Conservation (phyloP, 2,797 vertebrate species). For the Pseudochromis fuscus region DNA sequence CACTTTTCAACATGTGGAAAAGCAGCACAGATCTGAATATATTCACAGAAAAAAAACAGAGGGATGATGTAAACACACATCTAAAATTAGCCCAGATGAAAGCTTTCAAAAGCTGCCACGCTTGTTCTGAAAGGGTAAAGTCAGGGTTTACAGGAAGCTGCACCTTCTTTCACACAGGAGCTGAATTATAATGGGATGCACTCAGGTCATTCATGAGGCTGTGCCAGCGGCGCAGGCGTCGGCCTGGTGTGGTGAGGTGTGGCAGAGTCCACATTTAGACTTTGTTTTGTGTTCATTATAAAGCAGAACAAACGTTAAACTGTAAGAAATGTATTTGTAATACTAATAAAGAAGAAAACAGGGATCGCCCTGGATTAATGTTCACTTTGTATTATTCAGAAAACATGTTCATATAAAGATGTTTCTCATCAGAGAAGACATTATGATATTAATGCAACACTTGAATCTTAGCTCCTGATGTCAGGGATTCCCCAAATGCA, state of each 20-base stretch:
- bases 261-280: neutral
- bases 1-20: constrained; percentile 23
- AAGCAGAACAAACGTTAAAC: constrained; percentile 9
- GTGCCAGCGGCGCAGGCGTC: constrained; percentile 32
- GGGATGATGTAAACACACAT: neutral
- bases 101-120: constrained; percentile 2
- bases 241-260: neutral
- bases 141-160: neutral
- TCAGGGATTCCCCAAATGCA: neutral
- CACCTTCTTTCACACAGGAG: neutral
- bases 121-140: neutral
- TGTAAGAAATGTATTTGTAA: neutral
- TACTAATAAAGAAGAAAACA: neutral
- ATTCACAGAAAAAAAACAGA: neutral
- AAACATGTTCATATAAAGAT: neutral
- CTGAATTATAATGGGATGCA: constrained; percentile 1
- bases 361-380: neutral
- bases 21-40: neutral
- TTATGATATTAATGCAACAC: neutral
- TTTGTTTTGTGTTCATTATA: neutral
- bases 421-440: neutral
- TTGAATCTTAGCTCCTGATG: neutral
- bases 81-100: neutral
- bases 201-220: neutral
- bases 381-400: neutral